Conservation (phyloP, 2,888 invertebrate species). For the Willowsia nigromaculata region DNA sequence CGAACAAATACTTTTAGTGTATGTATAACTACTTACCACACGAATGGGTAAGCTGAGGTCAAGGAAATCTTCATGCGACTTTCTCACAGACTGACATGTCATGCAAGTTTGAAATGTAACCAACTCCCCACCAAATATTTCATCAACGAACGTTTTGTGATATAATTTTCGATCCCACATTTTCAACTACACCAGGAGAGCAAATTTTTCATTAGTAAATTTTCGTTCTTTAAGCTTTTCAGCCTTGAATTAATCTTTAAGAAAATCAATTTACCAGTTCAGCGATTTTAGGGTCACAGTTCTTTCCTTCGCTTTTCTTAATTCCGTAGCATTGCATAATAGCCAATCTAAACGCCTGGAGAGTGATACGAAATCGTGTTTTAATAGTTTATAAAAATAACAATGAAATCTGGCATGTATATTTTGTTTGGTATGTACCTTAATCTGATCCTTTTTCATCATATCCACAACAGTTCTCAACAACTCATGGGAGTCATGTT, state of each 20-base stretch:
- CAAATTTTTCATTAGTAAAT: no score
- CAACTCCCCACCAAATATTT: constrained; percentile 95
- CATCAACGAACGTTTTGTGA: constrained; percentile 85
- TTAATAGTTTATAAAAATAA: no score
- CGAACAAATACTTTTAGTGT: no score
- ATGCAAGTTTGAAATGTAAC: constrained; percentile 94
- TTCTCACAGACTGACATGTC: constrained; percentile 92
- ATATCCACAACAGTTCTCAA: constrained; percentile 82
- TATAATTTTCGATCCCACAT: constrained; percentile 77
- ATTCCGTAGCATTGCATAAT: constrained; percentile 90
- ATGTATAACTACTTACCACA: constrained; percentile 79
- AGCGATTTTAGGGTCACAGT: constrained; percentile 86
- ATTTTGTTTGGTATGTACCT: constrained; percentile 58
- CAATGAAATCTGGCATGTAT: neutral
- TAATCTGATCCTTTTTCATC: constrained; percentile 78
- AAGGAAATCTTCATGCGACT: constrained; percentile 94
- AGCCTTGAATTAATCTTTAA: no score
- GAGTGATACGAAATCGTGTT: constrained; percentile 57
- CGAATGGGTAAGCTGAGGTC: constrained; percentile 95
- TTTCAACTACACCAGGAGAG: constrained; percentile 73
- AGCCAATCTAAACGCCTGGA: constrained; percentile 89
- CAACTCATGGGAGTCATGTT: constrained; percentile 98
- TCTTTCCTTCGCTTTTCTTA: constrained; percentile 84
- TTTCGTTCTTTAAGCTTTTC: no score
- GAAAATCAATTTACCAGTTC: constrained; percentile 67